Evolutionary conservation across 2,797 vertebrate species (phyloP).

Genomic region (Cryptoprocta ferox): DNA sequence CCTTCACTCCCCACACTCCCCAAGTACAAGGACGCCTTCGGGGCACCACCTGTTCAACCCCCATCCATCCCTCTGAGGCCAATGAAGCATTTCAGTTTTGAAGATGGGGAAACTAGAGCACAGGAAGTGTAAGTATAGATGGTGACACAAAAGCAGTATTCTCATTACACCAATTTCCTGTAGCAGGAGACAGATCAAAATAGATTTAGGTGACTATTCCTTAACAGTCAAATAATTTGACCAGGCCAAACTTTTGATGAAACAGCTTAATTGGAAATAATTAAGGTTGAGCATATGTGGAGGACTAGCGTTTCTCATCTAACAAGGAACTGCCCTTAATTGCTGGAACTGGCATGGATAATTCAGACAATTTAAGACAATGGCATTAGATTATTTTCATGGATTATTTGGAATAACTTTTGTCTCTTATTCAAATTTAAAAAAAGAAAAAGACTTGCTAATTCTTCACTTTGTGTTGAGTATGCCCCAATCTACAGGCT

Average conservation of each 20-base stretch:
- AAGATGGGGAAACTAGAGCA: neutral
- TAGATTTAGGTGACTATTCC: neutral
- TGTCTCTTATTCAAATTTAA: constrained; percentile 8
- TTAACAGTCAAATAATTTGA: constrained; percentile 41
- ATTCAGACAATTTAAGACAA: constrained; percentile 46
- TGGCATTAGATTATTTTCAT: neutral
- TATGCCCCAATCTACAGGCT: neutral
- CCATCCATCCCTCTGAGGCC: neutral
- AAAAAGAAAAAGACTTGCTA: neutral
- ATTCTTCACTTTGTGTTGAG: neutral
- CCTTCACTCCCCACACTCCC: neutral
- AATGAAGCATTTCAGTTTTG: neutral
- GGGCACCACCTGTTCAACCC: neutral
- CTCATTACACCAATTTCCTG: constrained; percentile 20
- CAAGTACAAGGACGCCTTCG: neutral
- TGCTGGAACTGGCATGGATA: neutral
- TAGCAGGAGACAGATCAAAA: neutral
- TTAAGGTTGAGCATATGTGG: neutral
- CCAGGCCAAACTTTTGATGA: constrained; percentile 21
- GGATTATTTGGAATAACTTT: constrained; percentile 17
- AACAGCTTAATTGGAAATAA: constrained; percentile 24
- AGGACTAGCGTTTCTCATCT: neutral
- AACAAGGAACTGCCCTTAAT: constrained; percentile 30
- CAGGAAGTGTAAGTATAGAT: neutral
- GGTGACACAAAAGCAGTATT: neutral